Base-by-base conservation (phyloP, 2,113 vertebrate genomes). In the Boulengeromyrus knoepffleri region DNA sequence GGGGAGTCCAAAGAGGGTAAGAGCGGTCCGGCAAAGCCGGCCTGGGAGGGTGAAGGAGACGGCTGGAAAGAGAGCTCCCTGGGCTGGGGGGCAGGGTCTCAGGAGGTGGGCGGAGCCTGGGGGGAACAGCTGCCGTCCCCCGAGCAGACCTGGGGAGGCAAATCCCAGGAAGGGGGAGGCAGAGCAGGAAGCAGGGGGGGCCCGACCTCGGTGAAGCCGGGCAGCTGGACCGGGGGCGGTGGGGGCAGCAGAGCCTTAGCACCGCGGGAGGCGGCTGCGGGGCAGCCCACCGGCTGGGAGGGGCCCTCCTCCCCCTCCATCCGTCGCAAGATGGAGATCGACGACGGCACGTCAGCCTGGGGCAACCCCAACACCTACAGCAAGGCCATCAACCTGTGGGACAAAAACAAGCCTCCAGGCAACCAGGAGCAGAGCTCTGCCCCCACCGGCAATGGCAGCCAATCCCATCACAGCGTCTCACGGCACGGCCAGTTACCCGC, bases 311-410 rank as follows among this genome's bases (percentile, higher is more conserved):
- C 98, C 47, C 97, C 98, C 8, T 99, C 98, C 93, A 97, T 99
- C 93, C 96, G 98, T 62, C 98, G 97, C 90, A 99, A 99, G 92
- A 99, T 99, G 97, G 98, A 99, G 94, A 99, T 99, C 0, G 98
- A 99, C 93, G 98, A 99, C 62, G 98, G 98, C 94, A 99, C 98
- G 92, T 98, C 98, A 92, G 98, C 98, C 95, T 99, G 98, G 98
- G 98, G 98, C 12, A 97, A 99, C 95, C 98, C 98, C 19, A 98
- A 94, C 94, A 94, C 94, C 94, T 97, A 98, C 95, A 98, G 94
- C 94, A 99, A 98, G 95, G 93, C 97, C 92, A 98, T 99, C 94
- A 99, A 98, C 94, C 96, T 99, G 94, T 99, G 98, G 98, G 98
- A 99, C 94, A 97, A 96, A 91, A 99, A 99, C 96, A 99, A 97